Evolutionary conservation across 2,113 vertebrate species (phyloP).

Genomic region (Callipepla californica): DNA sequence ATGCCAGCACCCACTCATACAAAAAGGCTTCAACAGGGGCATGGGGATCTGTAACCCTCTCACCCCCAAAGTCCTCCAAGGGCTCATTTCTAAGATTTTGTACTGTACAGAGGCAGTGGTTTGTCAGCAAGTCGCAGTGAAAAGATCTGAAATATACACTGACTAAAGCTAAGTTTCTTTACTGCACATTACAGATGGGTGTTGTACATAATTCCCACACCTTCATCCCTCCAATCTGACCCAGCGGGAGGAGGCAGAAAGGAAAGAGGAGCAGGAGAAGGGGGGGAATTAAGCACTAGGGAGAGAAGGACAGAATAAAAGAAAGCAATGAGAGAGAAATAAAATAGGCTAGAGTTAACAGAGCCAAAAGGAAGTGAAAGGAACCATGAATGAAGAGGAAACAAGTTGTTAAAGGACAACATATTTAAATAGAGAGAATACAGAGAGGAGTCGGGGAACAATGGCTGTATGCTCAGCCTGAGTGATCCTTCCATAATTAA

Average conservation of each 20-base stretch:
- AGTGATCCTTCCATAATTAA: neutral
- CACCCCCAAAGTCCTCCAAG: neutral
- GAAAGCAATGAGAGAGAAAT: neutral
- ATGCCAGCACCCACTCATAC: neutral
- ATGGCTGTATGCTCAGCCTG: neutral
- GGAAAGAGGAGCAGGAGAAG: neutral
- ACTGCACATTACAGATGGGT: neutral
- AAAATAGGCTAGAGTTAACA: conserved; percentile 32
- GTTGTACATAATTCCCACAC: neutral
- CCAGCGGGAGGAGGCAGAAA: neutral
- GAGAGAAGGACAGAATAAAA: neutral
- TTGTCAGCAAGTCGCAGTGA: neutral
- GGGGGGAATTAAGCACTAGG: neutral
- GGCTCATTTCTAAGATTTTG: neutral
- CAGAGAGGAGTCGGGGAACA: neutral
- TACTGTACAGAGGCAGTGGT: neutral
- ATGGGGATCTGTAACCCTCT: neutral
- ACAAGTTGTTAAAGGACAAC: conserved; percentile 1
- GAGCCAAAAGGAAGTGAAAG: conserved; percentile 45
- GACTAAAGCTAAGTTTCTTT: neutral
- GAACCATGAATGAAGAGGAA: conserved; percentile 47
- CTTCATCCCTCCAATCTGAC: neutral
- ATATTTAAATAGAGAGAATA: conserved; percentile 7
- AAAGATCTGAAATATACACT: neutral
- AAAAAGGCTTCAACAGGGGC: neutral